Evolutionary conservation across 2,113 vertebrate species (phyloP).

Genomic region (Heptranchias perlo): DNA sequence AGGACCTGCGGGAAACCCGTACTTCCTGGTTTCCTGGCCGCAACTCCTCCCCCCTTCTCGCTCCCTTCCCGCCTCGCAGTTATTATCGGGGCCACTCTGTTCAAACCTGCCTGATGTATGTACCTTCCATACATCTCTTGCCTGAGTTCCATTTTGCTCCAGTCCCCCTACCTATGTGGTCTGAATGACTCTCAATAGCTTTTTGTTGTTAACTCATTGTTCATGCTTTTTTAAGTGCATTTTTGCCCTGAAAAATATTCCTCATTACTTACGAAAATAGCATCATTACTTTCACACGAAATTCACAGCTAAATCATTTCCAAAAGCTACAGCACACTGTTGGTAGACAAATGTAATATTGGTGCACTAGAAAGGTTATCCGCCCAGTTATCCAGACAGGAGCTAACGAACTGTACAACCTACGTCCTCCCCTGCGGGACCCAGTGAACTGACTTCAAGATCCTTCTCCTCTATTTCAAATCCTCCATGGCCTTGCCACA

Average conservation of each 20-base stretch:
- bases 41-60: too few species aligned
- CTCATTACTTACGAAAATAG: not conserved
- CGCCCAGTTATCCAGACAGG: not conserved
- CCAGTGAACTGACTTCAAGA: not conserved
- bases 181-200: not conserved
- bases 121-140: too few species aligned
- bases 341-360: not conserved
- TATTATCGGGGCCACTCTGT: too few species aligned
- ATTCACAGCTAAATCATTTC: not conserved
- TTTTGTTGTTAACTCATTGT: not conserved
- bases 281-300: not conserved
- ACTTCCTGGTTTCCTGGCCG: too few species aligned
- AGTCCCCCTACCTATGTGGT: not conserved
- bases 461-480: not conserved
- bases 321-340: not conserved
- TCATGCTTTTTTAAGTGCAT: not conserved
- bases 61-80: too few species aligned
- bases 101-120: too few species aligned
- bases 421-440: not conserved
- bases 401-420: not conserved
- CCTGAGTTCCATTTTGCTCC: too few species aligned
- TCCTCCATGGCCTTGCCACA: not conserved
- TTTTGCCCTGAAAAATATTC: not conserved
- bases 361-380: not conserved
- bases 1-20: too few species aligned